These are phyloP conservation scores for Ectobius pallidus DNA, from an alignment of 2,888 invertebrate genomes.

Conservation along the genomic window DNA sequence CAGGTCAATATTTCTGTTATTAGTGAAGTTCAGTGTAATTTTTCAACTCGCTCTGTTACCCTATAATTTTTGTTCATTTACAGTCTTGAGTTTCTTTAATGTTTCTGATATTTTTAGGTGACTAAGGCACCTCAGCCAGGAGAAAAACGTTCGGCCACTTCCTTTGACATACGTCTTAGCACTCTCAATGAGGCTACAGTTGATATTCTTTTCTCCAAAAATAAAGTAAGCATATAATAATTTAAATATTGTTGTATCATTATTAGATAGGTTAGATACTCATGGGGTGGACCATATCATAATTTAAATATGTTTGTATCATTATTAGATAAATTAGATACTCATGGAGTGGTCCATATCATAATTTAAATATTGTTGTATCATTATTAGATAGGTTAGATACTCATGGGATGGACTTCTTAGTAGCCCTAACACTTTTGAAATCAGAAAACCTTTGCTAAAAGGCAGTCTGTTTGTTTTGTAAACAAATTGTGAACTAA, in stretches of 20 bases:
- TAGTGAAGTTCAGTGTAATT: too few relatives aligned
- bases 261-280: background rate
- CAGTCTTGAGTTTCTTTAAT: too few relatives aligned
- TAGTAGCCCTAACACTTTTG: background rate
- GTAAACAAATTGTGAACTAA: too few relatives aligned
- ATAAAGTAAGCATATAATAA: constrained; percentile 57
- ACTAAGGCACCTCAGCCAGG: constrained; percentile 86
- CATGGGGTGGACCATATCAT: too few relatives aligned
- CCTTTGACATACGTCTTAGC: constrained; percentile 90
- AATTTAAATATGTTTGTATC: background rate
- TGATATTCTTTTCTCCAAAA: constrained; percentile 95
- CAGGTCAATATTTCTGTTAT: too few relatives aligned
- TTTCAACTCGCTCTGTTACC: too few relatives aligned
- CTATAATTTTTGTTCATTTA: too few relatives aligned
- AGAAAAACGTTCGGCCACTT: constrained; percentile 85
- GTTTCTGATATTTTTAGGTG: constrained; percentile 51
- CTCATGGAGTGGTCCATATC: too few relatives aligned
- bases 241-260: background rate
- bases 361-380: background rate
- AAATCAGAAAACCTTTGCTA: too few relatives aligned
- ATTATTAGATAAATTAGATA: background rate
- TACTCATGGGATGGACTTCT: too few relatives aligned
- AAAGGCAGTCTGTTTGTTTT: too few relatives aligned
- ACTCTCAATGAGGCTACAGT: constrained; percentile 92
- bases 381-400: background rate